Evolutionary conservation across 2,888 invertebrate species (phyloP).

Genomic region (Ormyrus thymus): DNA sequence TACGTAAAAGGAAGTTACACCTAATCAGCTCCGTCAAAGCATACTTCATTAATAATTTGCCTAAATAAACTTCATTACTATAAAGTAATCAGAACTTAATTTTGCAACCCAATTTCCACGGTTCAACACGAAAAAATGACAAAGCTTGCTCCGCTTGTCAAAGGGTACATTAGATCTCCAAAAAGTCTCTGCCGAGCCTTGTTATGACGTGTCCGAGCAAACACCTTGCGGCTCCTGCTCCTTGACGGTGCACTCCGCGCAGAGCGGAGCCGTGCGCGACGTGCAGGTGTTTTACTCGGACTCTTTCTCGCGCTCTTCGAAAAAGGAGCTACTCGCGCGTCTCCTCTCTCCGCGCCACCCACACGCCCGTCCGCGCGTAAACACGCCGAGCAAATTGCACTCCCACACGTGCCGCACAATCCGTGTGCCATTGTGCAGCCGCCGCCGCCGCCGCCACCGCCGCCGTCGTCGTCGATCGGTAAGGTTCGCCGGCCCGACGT

Average conservation of each 20-base stretch:
- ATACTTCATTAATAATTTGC: not conserved
- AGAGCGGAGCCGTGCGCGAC: conserved; percentile 13
- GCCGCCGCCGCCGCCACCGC: not conserved
- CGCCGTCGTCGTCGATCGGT: not conserved
- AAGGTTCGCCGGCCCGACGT: not conserved
- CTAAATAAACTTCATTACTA: too few species aligned
- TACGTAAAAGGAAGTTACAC: too few species aligned
- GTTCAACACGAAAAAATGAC: too few species aligned
- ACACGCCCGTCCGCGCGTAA: not conserved
- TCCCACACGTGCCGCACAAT: not conserved
- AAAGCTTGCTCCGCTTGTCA: not conserved
- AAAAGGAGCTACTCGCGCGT: conserved; percentile 20
- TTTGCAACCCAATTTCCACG: too few species aligned
- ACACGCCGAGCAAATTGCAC: not conserved
- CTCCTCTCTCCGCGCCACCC: not conserved
- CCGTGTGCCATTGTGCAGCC: not conserved
- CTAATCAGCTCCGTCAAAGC: too few species aligned
- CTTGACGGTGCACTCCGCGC: conserved; percentile 28
- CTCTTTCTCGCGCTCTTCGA: conserved; percentile 18
- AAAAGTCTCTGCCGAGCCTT: not conserved
- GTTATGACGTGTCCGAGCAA: not conserved
- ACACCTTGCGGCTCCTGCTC: conserved; percentile 17
- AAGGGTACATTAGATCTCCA: not conserved
- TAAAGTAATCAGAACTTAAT: too few species aligned
- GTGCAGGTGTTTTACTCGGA: conserved; percentile 26